A percentile compares a stretch with the other conserved stretches of the same genome.
phyloP scores from a whole-genome alignment of 2,888 invertebrate genomes.

The Empis stercorea region DNA sequence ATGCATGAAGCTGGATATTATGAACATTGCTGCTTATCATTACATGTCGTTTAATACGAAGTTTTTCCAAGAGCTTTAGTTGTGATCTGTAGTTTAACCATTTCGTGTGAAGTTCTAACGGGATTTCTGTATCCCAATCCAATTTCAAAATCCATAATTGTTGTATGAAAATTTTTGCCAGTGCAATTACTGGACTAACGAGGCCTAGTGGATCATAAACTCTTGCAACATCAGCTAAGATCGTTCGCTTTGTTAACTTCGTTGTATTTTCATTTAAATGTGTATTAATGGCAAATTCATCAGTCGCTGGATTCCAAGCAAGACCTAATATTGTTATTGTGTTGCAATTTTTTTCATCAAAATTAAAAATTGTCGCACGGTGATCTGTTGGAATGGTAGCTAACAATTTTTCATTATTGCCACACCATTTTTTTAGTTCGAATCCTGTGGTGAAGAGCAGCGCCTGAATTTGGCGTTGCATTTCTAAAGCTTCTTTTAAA shows the following conservation, averaged over 20 bases:
- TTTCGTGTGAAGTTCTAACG: conserved; percentile 4
- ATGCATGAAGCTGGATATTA: conserved; percentile 4
- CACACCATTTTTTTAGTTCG: too few species aligned
- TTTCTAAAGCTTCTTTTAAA: too few species aligned
- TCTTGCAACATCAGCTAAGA: conserved; percentile 6
- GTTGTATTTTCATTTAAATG: conserved; percentile 3
- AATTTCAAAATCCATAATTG: conserved; percentile 9
- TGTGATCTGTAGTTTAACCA: conserved; percentile 1
- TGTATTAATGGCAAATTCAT: conserved; percentile 4
- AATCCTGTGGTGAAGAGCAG: too few species aligned
- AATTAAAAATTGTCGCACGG: too few species aligned
- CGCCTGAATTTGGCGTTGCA: too few species aligned
- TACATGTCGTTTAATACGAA: neutral
- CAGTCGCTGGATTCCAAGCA: too few species aligned
- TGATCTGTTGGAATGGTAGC: too few species aligned
- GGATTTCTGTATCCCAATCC: conserved; percentile 9
- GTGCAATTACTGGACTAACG: conserved; percentile 8
- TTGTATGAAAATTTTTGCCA: conserved; percentile 10
- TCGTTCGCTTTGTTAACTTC: conserved; percentile 7
- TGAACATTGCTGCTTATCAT: too few species aligned
- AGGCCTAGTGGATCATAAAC: conserved; percentile 11
- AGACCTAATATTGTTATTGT: too few species aligned
- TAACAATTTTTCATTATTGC: too few species aligned
- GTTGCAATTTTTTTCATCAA: too few species aligned
- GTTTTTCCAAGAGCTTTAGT: too few species aligned